phyloP scores from a whole-genome alignment of 2,113 vertebrate genomes.

The Cathartes aura region DNA sequence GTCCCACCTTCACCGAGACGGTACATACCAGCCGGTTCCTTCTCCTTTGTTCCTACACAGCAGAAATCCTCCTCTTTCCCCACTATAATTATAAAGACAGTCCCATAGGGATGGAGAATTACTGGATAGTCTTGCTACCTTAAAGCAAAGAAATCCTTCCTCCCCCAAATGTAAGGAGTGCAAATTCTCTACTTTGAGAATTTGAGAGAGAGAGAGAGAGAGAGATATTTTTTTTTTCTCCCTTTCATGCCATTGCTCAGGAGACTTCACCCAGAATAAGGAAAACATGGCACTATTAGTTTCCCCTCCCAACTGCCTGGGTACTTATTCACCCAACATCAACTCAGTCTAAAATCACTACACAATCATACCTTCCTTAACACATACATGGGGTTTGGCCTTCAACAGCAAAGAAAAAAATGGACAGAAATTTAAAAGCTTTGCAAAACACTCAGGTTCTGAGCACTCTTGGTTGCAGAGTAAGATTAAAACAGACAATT shows the following conservation, averaged over 20 bases:
- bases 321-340: neutral
- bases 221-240: neutral
- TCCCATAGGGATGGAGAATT: neutral
- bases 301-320: neutral
- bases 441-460: neutral
- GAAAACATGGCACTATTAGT: neutral
- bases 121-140: neutral
- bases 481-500: neutral
- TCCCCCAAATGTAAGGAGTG: neutral
- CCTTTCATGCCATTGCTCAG: neutral
- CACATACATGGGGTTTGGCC: neutral
- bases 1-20: neutral
- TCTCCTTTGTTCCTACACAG: neutral
- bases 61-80: neutral
- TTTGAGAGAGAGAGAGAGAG: neutral
- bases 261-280: neutral
- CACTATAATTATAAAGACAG: neutral
- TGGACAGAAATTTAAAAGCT: neutral
- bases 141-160: neutral
- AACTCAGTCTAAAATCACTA: neutral
- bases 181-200: neutral
- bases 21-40: accelerated
- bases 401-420: neutral
- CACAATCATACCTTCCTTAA: neutral
- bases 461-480: neutral